A percentile compares a stretch with the other conserved stretches of the same genome.
Evolutionary conservation across 2,113 vertebrate genomes (phyloP).

Genomic region (Urocynchramus pylzowi): DNA sequence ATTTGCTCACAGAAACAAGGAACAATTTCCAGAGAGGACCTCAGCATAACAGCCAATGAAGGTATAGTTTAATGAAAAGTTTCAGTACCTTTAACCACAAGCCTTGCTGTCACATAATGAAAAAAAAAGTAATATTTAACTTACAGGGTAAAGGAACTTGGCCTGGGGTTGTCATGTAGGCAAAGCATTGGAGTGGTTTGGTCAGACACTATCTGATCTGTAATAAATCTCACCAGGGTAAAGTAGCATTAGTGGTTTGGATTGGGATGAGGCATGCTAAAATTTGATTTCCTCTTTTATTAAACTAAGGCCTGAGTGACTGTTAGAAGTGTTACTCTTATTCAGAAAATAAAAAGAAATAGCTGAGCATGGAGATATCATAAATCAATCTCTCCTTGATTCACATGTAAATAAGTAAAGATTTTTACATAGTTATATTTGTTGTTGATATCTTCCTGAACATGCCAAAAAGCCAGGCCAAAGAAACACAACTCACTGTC

Average conservation of each 20-base stretch:
- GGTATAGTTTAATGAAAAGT: not conserved
- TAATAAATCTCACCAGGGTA: not conserved
- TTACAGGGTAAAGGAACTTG: not conserved
- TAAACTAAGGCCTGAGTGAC: not conserved
- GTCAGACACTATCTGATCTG: not conserved
- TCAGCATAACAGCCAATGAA: not conserved
- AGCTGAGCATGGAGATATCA: not conserved
- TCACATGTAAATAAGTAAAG: not conserved
- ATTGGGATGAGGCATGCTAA: not conserved
- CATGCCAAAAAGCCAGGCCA: not conserved
- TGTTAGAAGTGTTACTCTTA: not conserved
- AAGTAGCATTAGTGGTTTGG: not conserved
- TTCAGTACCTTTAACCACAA: not conserved
- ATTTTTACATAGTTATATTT: not conserved
- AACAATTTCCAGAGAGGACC: not conserved
- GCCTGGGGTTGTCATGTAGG: not conserved
- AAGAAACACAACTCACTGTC: not conserved
- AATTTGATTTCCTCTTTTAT: not conserved
- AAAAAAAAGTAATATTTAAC: not conserved
- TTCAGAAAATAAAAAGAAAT: not conserved
- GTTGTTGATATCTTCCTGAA: not conserved
- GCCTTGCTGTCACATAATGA: not conserved
- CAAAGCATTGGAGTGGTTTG: not conserved
- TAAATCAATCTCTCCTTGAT: not conserved
- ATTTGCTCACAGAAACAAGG: not conserved